Percentiles rank a stretch among this genome's conserved stretches.
phyloP scores from a whole-genome alignment of 2,113 vertebrate genomes.

The Mirza zaza region DNA sequence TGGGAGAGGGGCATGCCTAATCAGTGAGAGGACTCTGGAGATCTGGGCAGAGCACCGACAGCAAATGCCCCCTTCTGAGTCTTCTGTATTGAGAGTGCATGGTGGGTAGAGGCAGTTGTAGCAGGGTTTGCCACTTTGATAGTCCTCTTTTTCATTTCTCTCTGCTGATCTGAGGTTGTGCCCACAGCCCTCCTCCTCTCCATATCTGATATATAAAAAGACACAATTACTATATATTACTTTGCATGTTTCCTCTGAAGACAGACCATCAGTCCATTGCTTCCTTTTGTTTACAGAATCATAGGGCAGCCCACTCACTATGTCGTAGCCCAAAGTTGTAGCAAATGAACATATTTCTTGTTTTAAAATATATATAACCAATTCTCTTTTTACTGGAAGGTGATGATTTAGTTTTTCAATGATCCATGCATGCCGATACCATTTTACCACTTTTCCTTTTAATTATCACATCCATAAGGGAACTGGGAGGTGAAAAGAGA shows the following conservation, averaged over 20 bases:
- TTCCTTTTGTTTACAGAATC: not conserved
- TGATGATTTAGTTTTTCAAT: not conserved
- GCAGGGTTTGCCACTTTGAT: not conserved
- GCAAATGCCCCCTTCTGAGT: not conserved
- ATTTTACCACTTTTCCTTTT: not conserved
- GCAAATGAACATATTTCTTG: not conserved
- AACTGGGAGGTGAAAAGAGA: not conserved
- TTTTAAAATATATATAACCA: not conserved
- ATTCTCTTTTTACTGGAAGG: not conserved
- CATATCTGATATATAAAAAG: not conserved
- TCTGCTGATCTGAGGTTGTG: not conserved
- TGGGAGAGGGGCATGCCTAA: too few relatives aligned
- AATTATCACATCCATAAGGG: not conserved
- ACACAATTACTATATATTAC: not conserved
- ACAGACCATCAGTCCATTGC: not conserved
- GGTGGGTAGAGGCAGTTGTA: not conserved
- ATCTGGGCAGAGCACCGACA: not conserved
- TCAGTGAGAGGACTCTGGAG: not conserved
- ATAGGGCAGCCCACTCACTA: not conserved
- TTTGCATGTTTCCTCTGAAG: not conserved
- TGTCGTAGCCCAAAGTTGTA: not conserved
- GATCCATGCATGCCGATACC: not conserved
- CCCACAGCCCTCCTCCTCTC: not conserved
- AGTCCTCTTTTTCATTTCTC: not conserved
- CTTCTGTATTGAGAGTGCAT: not conserved